Base-by-base conservation (phyloP, 2,113 vertebrate species). In the Macroglossus sobrinus region DNA sequence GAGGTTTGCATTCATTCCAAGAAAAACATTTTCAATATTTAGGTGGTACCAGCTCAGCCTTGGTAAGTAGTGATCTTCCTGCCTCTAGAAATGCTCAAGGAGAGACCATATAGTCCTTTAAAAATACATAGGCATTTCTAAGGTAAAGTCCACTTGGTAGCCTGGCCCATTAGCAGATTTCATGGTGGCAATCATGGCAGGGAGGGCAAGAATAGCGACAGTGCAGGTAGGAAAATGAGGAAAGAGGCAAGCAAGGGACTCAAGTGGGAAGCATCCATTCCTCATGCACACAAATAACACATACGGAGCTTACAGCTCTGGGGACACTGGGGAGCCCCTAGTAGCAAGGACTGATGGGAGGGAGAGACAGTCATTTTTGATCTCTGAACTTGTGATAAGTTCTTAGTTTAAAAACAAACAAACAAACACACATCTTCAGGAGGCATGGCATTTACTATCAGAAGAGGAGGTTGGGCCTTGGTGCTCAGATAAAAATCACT, bases 381-480 rank as follows among this genome's bases (percentile, higher is more conserved):
- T 47, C 71, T 93, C 84, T 78, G 64, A 90, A 61, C 76, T 88
- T 24, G 5, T 26, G 64, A 61, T 68, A 76, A 95, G 19, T 82
- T 76, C 85, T 96, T 81, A 30, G 74, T 80, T 96, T 85, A 66
- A 95, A 97, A 93, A 68, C 81, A 90, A 91, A 55, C 71, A 93
- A 96, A 84, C 50, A 50, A 81, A 87, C 94, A 92, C 69, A 81
- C 93, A 97, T 91, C 88, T 97, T 61, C 90, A 95, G 61, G 59
- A n/a, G 92, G 82, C 85, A 40, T 86, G 79, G 87, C n/a, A 66
- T 18, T 89, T 97, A 88, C 47, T 9, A 43, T 40, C 13, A 63
- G 72, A 66, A 74, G 16, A 87, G 69, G 68, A 91, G 92, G 93
- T 40, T 75, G 93, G 43, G 63, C 78, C 94, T 69, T 38, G 45